Percentiles rank a stretch among this genome's conserved stretches.
Evolutionary conservation across 1,140 invertebrate species (phyloP).

Genomic region (Pemphigus obesinymphae): DNA sequence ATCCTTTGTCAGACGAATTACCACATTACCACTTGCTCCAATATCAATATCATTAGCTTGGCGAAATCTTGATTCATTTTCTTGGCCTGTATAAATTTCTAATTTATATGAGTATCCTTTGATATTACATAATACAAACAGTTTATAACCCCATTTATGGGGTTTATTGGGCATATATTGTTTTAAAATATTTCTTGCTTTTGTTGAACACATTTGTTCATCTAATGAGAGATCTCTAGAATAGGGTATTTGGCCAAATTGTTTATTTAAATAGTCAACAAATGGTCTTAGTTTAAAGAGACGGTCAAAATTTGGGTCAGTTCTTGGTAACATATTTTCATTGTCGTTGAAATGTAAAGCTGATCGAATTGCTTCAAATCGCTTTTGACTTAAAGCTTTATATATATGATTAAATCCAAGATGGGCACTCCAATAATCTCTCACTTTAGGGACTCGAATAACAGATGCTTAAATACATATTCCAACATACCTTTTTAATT

Average conservation of each 20-base stretch:
- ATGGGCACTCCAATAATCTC: conserved; percentile 29
- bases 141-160: conserved; percentile 46
- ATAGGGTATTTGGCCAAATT: conserved; percentile 12
- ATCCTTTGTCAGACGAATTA: conserved; percentile 38
- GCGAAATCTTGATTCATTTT: conserved; percentile 41
- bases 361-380: conserved; percentile 31
- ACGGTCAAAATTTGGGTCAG: conserved; percentile 25
- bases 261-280: conserved; percentile 24
- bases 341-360: conserved; percentile 42
- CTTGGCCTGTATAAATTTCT: conserved; percentile 47
- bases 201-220: conserved; percentile 42
- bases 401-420: conserved; percentile 16
- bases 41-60: conserved; percentile 44
- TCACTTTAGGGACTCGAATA: conserved; percentile 25
- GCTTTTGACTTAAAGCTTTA: conserved; percentile 19
- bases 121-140: conserved; percentile 44
- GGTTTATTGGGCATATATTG: conserved; percentile 47
- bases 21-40: conserved; percentile 43
- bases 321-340: neutral
- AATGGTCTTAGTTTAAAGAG: conserved; percentile 33
- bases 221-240: conserved; percentile 34
- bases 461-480: conserved; percentile 15
- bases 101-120: conserved; percentile 46
- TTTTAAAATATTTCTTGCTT: no score
- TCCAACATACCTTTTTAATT: conserved; percentile 1